Evolutionary conservation across 2,797 vertebrate genomes (phyloP), one percentile per base, ranked within the genome.

Genomic region (Cheracebus regulus): DNA sequence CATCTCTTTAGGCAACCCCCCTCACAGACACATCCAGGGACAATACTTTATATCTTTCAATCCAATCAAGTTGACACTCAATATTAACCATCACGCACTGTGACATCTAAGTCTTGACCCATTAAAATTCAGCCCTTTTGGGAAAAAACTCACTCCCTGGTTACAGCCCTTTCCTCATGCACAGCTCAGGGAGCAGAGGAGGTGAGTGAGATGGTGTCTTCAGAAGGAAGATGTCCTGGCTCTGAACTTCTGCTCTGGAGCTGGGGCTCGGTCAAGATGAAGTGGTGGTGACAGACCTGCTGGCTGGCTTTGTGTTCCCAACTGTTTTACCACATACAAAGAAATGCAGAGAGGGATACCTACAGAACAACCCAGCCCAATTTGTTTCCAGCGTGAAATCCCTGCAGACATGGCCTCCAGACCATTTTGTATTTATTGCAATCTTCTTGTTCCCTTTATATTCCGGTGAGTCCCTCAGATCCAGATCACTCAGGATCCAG

Each of bases 381-480:
- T 22, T 28, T 14, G 15, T 22, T 14, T 2, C 39, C 33, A 2
- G 3, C 52, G 33, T 11, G 52, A 46, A 39, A 22, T 72, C 41
- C 36, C 90, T 24, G 15, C 7, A 39, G 33, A 36, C 8, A 1
- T 0, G 4, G 39, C 39, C n/a, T 84, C 52, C 17, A 30, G 52
- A 72, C 17, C 2, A 2, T 5, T 73, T 12, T 13, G 17, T 30
- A 14, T 5, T 44, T 39, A 20, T 30, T 19, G 14, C 0, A 3
- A 46, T 52, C 57, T 52, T 36, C 76, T 70, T 22, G 0, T 28
- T 26, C 13, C 28, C 15, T 48, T 48, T 11, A 20, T 57, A 11
- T 46, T 46, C 33, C 0, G 0, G 12, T 7, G 22, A 22, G 33
- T 46, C 17, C 33, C 30, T 57, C 73, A 30, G 7, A 76, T 20